Percentiles rank a stretch among this genome's conserved stretches.
These are phyloP conservation scores for Cryptomyrus ogoouensis DNA, from an alignment of 2,113 vertebrate species.

Conservation along the genomic window DNA sequence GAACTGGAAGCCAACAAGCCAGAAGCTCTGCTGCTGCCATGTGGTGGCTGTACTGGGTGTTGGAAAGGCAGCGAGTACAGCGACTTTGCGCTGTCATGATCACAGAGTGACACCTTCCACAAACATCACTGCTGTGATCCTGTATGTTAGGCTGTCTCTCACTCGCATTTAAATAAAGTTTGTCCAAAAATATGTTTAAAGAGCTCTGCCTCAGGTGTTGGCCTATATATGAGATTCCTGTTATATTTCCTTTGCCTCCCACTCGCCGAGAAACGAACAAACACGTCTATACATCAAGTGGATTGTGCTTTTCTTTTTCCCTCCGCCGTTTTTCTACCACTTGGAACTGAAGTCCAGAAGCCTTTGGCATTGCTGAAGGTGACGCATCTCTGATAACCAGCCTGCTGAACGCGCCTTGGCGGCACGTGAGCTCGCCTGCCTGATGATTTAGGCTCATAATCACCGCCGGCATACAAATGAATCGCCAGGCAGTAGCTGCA, in stretches of 20 bases:
- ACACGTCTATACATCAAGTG: neutral
- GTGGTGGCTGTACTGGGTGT: neutral
- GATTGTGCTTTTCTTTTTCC: neutral
- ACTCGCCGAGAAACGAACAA: neutral
- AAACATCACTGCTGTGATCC: neutral
- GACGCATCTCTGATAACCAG: neutral
- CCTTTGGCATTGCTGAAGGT: neutral
- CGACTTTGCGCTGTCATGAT: neutral
- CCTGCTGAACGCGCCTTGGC: slow-evolving; percentile 49
- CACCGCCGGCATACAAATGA: slow-evolving; percentile 62
- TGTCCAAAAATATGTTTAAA: slow-evolving; percentile 10
- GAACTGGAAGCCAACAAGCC: neutral
- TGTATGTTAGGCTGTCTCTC: neutral
- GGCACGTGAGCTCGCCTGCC: slow-evolving; percentile 54
- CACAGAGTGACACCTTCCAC: neutral
- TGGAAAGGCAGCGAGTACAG: neutral
- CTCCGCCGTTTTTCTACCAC: neutral
- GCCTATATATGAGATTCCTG: neutral
- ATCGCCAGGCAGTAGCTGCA: slow-evolving; percentile 56
- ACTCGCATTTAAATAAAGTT: neutral
- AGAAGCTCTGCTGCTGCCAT: neutral
- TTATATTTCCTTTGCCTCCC: neutral
- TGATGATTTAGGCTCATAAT: slow-evolving; percentile 55
- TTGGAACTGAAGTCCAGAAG: neutral
- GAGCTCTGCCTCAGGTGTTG: neutral